Conservation (phyloP, 2,113 vertebrate species). For the Gadus chalcogrammus region DNA sequence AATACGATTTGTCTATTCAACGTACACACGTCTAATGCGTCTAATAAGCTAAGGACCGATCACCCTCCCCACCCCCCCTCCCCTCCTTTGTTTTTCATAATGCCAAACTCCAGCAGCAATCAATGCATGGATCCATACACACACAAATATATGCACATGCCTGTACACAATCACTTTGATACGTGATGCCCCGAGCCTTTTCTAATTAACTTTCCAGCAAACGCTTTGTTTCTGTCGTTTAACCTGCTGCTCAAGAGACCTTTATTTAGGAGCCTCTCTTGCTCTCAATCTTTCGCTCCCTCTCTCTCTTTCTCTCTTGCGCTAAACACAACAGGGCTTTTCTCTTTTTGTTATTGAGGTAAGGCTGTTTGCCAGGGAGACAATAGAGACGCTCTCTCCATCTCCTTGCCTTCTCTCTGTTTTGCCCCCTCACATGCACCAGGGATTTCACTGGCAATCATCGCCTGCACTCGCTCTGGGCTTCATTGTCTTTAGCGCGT, state of each 20-base stretch:
- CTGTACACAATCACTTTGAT: conserved; percentile 27
- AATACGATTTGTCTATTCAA: conserved; percentile 20
- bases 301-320: background rate
- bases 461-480: conserved; percentile 53
- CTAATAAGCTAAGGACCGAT: conserved; percentile 10
- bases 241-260: conserved; percentile 47
- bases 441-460: conserved; percentile 50
- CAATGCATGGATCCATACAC: conserved; percentile 29
- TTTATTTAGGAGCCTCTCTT: conserved; percentile 24
- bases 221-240: conserved; percentile 15
- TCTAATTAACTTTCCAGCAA: conserved; percentile 54
- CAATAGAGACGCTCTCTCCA: background rate
- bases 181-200: conserved; percentile 53
- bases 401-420: conserved; percentile 2
- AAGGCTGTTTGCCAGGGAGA: conserved; percentile 44
- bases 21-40: conserved; percentile 28
- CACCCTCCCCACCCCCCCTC: conserved; percentile 31
- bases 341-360: conserved; percentile 58
- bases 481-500: conserved; percentile 47
- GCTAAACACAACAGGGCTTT: conserved; percentile 50
- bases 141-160: background rate
- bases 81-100: conserved; percentile 61
- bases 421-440: conserved; percentile 16
- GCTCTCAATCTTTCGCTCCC: conserved; percentile 1
- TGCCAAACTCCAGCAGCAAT: conserved; percentile 51